These are phyloP conservation scores for Corapipo altera DNA, from an alignment of 2,113 vertebrate genomes.

Conservation along the genomic window DNA sequence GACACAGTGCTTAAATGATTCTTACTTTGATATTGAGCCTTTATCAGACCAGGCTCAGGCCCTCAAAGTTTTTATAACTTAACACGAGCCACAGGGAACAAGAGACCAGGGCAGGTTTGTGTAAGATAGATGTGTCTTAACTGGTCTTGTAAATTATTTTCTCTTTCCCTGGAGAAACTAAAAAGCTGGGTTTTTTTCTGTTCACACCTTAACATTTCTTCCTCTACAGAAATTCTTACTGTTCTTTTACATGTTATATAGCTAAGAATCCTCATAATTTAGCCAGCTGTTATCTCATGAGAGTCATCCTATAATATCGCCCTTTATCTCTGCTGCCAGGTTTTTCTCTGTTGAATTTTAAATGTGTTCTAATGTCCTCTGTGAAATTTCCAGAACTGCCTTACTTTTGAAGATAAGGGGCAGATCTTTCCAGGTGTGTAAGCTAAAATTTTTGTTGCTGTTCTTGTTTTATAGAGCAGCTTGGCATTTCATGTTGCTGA, in stretches of 20 bases:
- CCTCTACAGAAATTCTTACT: neutral
- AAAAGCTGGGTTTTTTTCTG: neutral
- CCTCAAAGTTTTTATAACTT: neutral
- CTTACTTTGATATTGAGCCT: neutral
- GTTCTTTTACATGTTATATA: neutral
- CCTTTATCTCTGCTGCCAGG: neutral
- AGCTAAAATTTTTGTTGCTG: neutral
- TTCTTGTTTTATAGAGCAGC: neutral
- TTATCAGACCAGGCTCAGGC: neutral
- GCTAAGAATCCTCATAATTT: neutral
- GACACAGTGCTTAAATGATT: neutral
- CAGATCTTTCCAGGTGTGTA: neutral
- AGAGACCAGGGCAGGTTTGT: neutral
- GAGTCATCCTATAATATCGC: neutral
- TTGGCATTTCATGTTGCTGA: neutral
- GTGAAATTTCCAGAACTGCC: neutral
- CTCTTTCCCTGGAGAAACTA: neutral
- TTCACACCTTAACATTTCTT: conserved; percentile 1
- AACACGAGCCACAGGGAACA: neutral
- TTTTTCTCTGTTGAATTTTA: conserved; percentile 6
- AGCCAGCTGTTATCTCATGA: neutral
- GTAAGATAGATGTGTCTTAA: neutral
- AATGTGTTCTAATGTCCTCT: neutral
- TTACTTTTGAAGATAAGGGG: neutral
- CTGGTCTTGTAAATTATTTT: neutral